phyloP scores from a whole-genome alignment of 2,888 invertebrate species.

The Thera britannica region DNA sequence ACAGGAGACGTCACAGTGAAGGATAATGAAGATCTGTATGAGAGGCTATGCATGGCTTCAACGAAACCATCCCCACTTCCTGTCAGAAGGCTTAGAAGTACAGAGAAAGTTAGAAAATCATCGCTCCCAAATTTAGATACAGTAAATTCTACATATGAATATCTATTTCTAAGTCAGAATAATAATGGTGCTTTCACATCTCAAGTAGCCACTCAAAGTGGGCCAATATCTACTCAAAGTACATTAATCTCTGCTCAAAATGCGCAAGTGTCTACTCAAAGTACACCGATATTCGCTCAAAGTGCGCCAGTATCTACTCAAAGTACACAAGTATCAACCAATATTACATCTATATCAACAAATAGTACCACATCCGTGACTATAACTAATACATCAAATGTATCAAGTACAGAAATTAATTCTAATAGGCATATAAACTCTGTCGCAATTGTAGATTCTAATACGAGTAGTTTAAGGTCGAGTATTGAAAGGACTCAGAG shows the following conservation, averaged over 20 bases:
- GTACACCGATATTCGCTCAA: conserved; percentile 16
- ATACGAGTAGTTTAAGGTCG: conserved; percentile 47
- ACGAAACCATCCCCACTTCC: conserved; percentile 62
- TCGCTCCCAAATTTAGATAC: conserved; percentile 72
- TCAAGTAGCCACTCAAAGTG: conserved; percentile 20
- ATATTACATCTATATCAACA: conserved; percentile 16
- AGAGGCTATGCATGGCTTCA: conserved; percentile 72
- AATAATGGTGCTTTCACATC: conserved; percentile 34
- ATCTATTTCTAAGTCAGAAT: conserved; percentile 64
- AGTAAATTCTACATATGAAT: conserved; percentile 69
- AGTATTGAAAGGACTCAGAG: conserved; percentile 70
- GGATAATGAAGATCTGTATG: conserved; percentile 60
- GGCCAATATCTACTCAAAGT: conserved; percentile 6
- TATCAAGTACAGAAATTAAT: conserved; percentile 16
- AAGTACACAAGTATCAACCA: conserved; percentile 12
- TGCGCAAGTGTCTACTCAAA: conserved; percentile 17
- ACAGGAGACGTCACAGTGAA: conserved; percentile 49
- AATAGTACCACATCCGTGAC: conserved; percentile 10
- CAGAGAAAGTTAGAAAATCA: conserved; percentile 67
- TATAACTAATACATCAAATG: conserved; percentile 8
- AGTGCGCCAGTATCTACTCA: conserved; percentile 17
- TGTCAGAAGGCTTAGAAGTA: conserved; percentile 55
- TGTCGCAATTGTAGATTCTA: conserved; percentile 43
- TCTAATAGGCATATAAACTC: conserved; percentile 17
- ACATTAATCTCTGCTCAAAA: background rate